Evolutionary conservation across 2,888 invertebrate species (phyloP).

Genomic region (Synanthedon tipuliformis): DNA sequence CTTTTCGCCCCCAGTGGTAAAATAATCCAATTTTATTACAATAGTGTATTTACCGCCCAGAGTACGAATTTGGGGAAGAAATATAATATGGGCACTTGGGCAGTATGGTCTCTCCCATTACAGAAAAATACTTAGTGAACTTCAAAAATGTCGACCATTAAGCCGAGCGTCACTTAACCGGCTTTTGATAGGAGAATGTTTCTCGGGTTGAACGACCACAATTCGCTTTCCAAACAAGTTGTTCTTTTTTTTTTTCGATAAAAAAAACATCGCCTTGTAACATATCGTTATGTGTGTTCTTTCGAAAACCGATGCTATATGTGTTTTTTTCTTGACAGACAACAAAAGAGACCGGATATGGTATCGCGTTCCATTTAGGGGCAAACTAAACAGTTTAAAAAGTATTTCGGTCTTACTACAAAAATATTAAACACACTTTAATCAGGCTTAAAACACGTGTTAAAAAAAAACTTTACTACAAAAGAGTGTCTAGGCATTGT

Average conservation of each 20-base stretch:
- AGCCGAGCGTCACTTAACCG: slow-evolving; percentile 26
- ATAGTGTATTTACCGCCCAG: no score
- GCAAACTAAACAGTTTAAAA: not conserved
- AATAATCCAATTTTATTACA: no score
- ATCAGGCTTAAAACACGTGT: no score
- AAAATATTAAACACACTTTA: no score
- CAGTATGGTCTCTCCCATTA: no score
- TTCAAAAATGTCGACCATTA: not conserved
- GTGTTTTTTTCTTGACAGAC: slow-evolving; percentile 8
- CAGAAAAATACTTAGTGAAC: not conserved
- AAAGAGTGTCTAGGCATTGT: no score
- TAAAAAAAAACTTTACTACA: no score
- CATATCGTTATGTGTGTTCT: slow-evolving; percentile 5
- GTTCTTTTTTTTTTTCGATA: slow-evolving; percentile 28
- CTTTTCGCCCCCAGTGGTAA: no score
- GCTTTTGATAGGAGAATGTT: slow-evolving; percentile 42
- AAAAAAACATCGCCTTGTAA: slow-evolving; percentile 12
- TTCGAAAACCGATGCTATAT: slow-evolving; percentile 1
- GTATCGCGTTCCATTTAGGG: slow-evolving; percentile 8
- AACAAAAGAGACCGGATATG: slow-evolving; percentile 7
- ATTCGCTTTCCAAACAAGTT: slow-evolving; percentile 55
- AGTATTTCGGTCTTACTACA: no score
- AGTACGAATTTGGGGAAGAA: no score
- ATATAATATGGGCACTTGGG: no score
- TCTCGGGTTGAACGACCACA: slow-evolving; percentile 42